phyloP scores from a whole-genome alignment of 2,113 vertebrate species.

The Hippoglossus stenolepis region DNA sequence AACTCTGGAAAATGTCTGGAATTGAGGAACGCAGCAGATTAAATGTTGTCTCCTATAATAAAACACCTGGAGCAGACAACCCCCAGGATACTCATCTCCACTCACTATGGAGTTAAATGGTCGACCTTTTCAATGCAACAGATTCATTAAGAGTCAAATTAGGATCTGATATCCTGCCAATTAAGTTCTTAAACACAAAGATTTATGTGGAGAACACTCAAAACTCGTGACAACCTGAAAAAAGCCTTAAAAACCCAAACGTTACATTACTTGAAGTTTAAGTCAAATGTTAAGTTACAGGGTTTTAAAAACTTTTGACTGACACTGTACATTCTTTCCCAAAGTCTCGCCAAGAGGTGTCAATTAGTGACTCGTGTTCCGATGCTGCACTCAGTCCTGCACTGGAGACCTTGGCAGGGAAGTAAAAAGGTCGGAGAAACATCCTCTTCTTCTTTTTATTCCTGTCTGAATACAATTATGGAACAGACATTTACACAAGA shows the following conservation, averaged over 20 bases:
- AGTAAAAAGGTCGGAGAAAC: neutral
- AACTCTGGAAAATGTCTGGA: no score
- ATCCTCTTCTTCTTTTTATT: neutral
- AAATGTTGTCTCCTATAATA: no score
- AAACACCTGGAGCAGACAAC: no score
- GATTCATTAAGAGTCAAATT: conserved; percentile 51
- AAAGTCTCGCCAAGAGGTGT: neutral
- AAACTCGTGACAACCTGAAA: neutral
- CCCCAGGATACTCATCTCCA: neutral
- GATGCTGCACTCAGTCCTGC: neutral
- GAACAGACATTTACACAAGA: conserved; percentile 18
- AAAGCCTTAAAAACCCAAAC: neutral
- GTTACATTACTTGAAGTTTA: neutral
- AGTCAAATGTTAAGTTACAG: neutral
- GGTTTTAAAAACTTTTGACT: neutral
- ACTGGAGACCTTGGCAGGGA: neutral
- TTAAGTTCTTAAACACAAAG: conserved; percentile 42
- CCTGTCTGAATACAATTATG: neutral
- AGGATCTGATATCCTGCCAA: conserved; percentile 41
- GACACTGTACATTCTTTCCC: neutral
- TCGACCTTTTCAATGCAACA: conserved; percentile 50
- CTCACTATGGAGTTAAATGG: conserved; percentile 35
- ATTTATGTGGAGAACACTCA: neutral
- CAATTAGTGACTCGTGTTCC: neutral
- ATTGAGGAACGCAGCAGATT: no score